Conservation (phyloP, 2,113 vertebrate species). For the Heptranchias perlo region DNA sequence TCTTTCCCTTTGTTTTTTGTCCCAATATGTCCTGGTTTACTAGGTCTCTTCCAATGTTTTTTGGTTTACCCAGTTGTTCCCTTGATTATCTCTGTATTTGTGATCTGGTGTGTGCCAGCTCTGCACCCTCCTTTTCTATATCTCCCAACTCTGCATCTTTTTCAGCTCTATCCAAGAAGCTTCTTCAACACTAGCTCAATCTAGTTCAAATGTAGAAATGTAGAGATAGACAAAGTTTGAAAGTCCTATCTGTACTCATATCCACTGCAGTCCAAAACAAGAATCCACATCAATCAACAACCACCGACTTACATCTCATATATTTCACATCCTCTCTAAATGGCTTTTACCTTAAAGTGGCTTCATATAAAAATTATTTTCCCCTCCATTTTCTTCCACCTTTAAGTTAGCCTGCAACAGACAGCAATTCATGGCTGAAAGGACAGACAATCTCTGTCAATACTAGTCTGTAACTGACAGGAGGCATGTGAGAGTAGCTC, state of each 20-base stretch:
- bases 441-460: not conserved
- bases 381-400: not conserved
- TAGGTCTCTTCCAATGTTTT: not conserved
- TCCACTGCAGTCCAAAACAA: not conserved
- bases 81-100: not conserved
- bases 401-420: not conserved
- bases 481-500: not conserved
- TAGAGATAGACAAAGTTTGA: not conserved
- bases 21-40: not conserved
- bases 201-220: not conserved
- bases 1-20: not conserved
- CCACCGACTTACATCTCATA: not conserved
- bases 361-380: not conserved
- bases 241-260: not conserved
- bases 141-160: not conserved
- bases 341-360: too few relatives aligned
- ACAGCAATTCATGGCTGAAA: not conserved
- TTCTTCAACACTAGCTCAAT: not conserved
- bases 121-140: not conserved
- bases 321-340: not conserved
- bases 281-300: not conserved
- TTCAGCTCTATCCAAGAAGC: not conserved
- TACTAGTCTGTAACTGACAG: not conserved
- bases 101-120: not conserved
- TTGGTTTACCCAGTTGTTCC: not conserved